Percentiles rank a stretch among this genome's conserved stretches.
Conservation (phyloP, 2,113 vertebrate species). For the Gasterosteus nipponicus region DNA sequence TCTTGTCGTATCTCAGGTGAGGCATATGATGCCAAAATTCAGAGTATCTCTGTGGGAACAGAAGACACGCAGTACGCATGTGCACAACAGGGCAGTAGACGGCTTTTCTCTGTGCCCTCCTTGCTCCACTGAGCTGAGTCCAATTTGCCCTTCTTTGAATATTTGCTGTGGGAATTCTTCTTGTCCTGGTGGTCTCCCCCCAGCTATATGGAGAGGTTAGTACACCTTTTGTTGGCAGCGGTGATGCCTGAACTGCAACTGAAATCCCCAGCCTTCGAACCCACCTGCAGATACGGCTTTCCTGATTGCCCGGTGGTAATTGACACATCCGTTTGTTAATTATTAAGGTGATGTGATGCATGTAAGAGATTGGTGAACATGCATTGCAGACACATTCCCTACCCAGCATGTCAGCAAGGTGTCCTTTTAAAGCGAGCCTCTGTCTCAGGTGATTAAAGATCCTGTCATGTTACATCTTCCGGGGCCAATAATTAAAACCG, state of each 20-base stretch:
- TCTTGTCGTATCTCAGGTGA: slow-evolving; percentile 21
- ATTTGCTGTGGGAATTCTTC: slow-evolving; percentile 63
- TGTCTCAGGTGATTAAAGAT: slow-evolving; percentile 78
- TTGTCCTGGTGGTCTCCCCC: slow-evolving; percentile 14
- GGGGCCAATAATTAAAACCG: slow-evolving; percentile 83
- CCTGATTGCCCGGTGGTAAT: slow-evolving; percentile 66
- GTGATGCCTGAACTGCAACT: slow-evolving; percentile 21
- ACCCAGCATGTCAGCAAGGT: slow-evolving; percentile 76
- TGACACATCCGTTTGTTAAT: slow-evolving; percentile 76
- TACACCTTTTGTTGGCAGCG: slow-evolving; percentile 56
- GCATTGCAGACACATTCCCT: slow-evolving; percentile 72
- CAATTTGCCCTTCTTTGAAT: slow-evolving; percentile 71
- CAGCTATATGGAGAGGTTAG: slow-evolving; percentile 45
- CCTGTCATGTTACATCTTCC: slow-evolving; percentile 75
- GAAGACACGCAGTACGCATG: slow-evolving; percentile 42
- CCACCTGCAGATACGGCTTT: slow-evolving; percentile 64
- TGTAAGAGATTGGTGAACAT: slow-evolving; percentile 73
- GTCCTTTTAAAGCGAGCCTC: slow-evolving; percentile 75
- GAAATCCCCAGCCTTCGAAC: slow-evolving; percentile 43
- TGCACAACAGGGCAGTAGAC: slow-evolving; percentile 38
- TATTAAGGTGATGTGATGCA: slow-evolving; percentile 75
- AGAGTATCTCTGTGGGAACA: slow-evolving; percentile 48
- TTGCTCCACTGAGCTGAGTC: slow-evolving; percentile 72
- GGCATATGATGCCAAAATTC: slow-evolving; percentile 36
- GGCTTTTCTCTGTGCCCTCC: slow-evolving; percentile 52